Base-by-base conservation (phyloP, 2,113 vertebrate species). In the human (Homo sapiens) region DNA sequence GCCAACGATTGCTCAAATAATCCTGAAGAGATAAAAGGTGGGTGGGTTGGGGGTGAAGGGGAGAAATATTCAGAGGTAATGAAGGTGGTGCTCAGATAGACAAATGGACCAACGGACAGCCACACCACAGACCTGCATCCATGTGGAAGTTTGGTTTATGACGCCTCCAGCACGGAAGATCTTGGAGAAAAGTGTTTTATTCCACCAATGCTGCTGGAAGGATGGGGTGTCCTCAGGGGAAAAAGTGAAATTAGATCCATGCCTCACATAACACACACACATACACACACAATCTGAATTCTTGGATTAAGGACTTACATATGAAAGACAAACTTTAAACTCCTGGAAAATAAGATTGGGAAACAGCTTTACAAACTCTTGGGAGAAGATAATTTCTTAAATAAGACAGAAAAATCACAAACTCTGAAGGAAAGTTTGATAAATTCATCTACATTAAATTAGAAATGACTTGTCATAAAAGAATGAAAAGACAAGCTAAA, bases 61-160 rank as follows among this genome's bases (percentile, higher is more conserved):
- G 27, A 22, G 32, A 11, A 4, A 6, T 3, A 9, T 20, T n/a
- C 6, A 30, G 52, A 32, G 0, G 43, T 25, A 2, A 2, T 5
- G 5, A 4, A 48, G 43, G 14, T 13, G 0, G 6, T 16, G 17
- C 10, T 12, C 23, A 8, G 38, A 6, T 0, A 32, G 61, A 40
- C 22, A 27, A 7, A 11, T 1, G 13, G 70, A 17, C 23, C 30
- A 3, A 5, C 0, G 12, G 43, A 17, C 27, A 0, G 6, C 40
- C 27, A 8, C 2, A 73, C 32, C 0, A 6, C 14, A 35, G n/a
- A 10, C 11, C 52, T 20, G 84, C 13, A 0, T 23, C 55, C n/a
- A 0, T 0, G 1, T 0, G 25, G 13, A 25, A 0, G 0, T 32
- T 6, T 6, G n/a, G 52, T 0, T 30, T n/a, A 14, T 0, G 32